A percentile compares a stretch with the other conserved stretches of the same genome.
Evolutionary conservation across 2,113 vertebrate genomes (phyloP).

Genomic region (Megatriorchis doriae): DNA sequence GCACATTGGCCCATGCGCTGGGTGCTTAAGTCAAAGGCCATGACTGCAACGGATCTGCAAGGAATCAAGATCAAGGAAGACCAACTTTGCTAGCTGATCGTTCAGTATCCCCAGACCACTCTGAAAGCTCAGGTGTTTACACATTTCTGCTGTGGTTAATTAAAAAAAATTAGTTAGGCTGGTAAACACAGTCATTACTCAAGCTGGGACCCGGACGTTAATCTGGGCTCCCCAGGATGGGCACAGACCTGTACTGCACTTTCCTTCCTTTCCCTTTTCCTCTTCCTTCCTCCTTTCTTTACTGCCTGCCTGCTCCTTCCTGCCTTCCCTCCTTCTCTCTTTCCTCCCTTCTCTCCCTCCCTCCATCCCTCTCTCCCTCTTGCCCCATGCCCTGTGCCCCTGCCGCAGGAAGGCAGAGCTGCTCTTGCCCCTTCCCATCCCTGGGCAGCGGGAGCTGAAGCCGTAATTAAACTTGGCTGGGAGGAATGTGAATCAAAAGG

Average conservation of each 20-base stretch:
- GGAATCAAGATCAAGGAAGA: neutral
- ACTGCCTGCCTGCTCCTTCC: neutral
- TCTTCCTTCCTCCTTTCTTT: neutral
- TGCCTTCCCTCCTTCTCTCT: neutral
- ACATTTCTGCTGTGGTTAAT: neutral
- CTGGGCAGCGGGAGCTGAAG: neutral
- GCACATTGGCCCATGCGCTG: accelerated
- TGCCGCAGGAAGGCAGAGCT: neutral
- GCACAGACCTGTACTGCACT: neutral
- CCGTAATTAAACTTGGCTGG: slow-evolving; percentile 42
- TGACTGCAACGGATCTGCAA: neutral
- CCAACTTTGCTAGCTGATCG: neutral
- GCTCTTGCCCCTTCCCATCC: neutral
- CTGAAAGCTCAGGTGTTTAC: neutral
- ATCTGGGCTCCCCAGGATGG: neutral
- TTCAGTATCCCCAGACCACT: neutral
- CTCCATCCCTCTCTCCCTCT: neutral
- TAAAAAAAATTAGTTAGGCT: neutral
- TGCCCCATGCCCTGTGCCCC: accelerated
- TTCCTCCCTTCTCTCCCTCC: neutral
- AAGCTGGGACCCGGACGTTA: neutral
- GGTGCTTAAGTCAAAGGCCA: neutral
- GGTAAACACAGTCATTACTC: neutral
- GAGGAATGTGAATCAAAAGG: slow-evolving; percentile 49
- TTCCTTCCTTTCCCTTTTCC: neutral